Percentiles rank a stretch among this genome's conserved stretches.
Conservation (phyloP, 2,888 invertebrate species). For the Plagiodera versicolora region DNA sequence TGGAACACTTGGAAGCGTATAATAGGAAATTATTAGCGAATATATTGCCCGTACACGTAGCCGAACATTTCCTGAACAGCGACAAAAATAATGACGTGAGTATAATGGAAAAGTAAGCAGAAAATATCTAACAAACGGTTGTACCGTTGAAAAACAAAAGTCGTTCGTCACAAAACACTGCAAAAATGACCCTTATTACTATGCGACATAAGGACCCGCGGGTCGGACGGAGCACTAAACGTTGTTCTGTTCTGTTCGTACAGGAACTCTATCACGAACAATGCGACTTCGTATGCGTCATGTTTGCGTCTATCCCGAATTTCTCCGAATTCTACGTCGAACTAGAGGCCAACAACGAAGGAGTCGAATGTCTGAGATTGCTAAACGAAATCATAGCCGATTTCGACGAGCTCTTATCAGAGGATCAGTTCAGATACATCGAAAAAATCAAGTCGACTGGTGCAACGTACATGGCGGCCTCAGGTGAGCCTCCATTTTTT, state of each 20-base stretch:
- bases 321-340: constrained; percentile 98
- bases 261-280: constrained; percentile 95
- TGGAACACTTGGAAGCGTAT: constrained; percentile 95
- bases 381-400: constrained; percentile 98
- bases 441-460: constrained; percentile 97
- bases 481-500: too few species aligned
- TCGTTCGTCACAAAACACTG: too few species aligned
- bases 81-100: constrained; percentile 86
- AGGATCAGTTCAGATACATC: constrained; percentile 82
- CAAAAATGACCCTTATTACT: too few species aligned
- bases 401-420: constrained; percentile 90
- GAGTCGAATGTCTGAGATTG: constrained; percentile 92
- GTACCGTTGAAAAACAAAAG: too few species aligned
- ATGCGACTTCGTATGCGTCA: constrained; percentile 91
- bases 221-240: too few species aligned
- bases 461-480: constrained; percentile 94
- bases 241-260: background rate
- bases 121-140: too few species aligned
- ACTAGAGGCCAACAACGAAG: constrained; percentile 95
- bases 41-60: constrained; percentile 95
- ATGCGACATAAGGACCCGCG: too few species aligned
- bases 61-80: constrained; percentile 89
- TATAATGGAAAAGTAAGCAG: constrained; percentile 34
- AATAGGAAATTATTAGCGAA: constrained; percentile 94
- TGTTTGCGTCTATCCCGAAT: constrained; percentile 97